Evolutionary conservation across 2,113 vertebrate species (phyloP), one percentile per base, ranked within the genome.

Genomic region (Chaetorhynchus papuensis): DNA sequence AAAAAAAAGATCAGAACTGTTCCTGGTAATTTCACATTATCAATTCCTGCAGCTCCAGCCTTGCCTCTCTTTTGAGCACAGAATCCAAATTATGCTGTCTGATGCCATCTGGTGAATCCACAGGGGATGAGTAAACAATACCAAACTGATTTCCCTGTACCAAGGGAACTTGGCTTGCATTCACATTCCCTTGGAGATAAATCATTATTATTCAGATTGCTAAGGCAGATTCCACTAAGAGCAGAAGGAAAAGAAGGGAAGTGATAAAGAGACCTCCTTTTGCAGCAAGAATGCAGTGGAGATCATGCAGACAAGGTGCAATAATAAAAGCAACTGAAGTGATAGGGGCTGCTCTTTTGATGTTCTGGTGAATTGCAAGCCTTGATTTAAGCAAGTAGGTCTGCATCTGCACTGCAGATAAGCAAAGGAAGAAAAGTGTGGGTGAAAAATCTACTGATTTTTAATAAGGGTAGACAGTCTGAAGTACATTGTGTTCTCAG

Each of bases 31-130:
- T 42, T 77, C 68, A 70, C 2, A 10, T 49, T 45, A 83, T 53
- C 45, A 76, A 79, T 45, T 72, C 63, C 54, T 50, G 50, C 72
- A 72, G 81, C 80, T 91, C 81, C 63, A 82, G 61, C 65, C n/a
- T 94, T 86, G 85, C 16, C 35, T 87, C 37, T 57, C 44, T 86
- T 83, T 83, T 33, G 47, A 92, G 72, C 30, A 75, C 35, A 57
- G 81, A 75, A 60, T 95, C 87, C 84, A 95, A 47, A 93, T 96
- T 74, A 92, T 64, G 60, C 89, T 91, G 84, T 86, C 90, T 95
- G 95, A 89, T 97, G 95, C 95, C 97, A 97, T 96, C 97, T 97
- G 97, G 94, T 90, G 69, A 96, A 94, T 93, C 95, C 97, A 89
- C 94, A 83, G 97, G 95, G 95, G 87, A 85, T 54, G 74, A 90